These are phyloP conservation scores for human DNA, from an alignment of 2,113 vertebrate species.

Conservation along the genomic window DNA sequence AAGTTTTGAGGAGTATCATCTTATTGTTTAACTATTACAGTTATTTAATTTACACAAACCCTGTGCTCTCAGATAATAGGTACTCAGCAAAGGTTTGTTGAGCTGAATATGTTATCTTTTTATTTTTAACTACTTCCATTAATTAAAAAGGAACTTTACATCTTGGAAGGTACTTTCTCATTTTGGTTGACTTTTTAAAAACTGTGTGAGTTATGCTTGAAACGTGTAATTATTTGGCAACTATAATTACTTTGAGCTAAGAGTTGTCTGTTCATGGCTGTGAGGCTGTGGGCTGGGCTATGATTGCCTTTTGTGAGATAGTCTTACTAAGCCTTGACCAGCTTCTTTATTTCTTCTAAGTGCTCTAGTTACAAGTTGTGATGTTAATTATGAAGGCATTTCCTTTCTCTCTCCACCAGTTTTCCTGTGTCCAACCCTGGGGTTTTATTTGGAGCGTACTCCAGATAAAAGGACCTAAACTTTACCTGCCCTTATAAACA, in stretches of 20 bases:
- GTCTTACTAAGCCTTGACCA: background rate
- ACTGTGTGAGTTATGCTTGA: background rate
- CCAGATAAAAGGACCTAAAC: background rate
- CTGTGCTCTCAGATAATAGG: background rate
- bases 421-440: slow-evolving; percentile 5
- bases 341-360: slow-evolving; percentile 31
- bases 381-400: slow-evolving; percentile 29
- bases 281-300: background rate
- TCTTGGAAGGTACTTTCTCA: slow-evolving; percentile 7
- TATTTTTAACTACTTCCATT: slow-evolving; percentile 43
- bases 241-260: slow-evolving; percentile 46
- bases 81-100: background rate
- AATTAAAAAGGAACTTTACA: slow-evolving; percentile 31
- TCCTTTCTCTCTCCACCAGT: background rate
- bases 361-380: background rate
- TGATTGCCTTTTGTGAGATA: background rate
- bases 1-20: background rate
- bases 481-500: slow-evolving; percentile 9
- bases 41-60: slow-evolving; percentile 17
- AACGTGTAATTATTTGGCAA: background rate
- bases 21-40: background rate
- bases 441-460: slow-evolving; percentile 34
- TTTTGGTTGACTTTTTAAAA: slow-evolving; percentile 48
- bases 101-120: slow-evolving; percentile 31
- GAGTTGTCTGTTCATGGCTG: background rate